Evolutionary conservation across 2,113 vertebrate species (phyloP), one percentile per base, ranked within the genome.

Genomic region (Coreoperca whiteheadi): DNA sequence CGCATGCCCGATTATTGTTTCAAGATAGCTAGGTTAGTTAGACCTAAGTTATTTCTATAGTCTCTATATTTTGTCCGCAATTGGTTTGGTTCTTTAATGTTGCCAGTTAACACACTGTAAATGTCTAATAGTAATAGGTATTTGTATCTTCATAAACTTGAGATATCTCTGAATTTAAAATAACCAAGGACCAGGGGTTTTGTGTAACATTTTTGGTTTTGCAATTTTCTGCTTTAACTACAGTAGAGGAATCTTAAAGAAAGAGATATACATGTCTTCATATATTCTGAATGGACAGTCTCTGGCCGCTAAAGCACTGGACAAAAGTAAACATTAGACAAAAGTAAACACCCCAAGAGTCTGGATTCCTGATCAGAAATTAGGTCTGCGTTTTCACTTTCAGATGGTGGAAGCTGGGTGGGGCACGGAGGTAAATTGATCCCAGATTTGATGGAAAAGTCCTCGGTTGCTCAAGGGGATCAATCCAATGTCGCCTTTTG

Each of bases 391-490:
- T 59, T 77, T 88, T 68, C 69, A 37, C 76, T 77, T 39, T 87
- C 80, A 79, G 75, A 43, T 15, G 61, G 63, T 57, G 54, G 51
- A 64, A 78, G 60, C 50, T 81, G 78, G 78, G 88, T 8, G 83
- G 63, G 48, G 84, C 54, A 53, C 12, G 18, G 46, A 81, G 64
- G 59, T 74, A 87, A 88, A 92, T 91, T 90, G 91, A 92, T 92
- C 85, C 74, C 32, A 86, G 76, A 86, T 85, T 89, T 91, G 92
- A 92, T 87, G 78, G 77, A 90, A 88, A 88, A 91, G 83, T 88
- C 67, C 57, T 90, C 57, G 48, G 79, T 84, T 84, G 87, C 89
- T 90, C 81, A 69, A 77, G 82, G 84, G 77, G 89, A 88, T 92
- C 86, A 91, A 89, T 91, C 80, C 82, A 79, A 46, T 83, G 87